These are phyloP conservation scores for Hydrochoerus hydrochaeris DNA, from an alignment of 2,113 vertebrate genomes.

Conservation along the genomic window DNA sequence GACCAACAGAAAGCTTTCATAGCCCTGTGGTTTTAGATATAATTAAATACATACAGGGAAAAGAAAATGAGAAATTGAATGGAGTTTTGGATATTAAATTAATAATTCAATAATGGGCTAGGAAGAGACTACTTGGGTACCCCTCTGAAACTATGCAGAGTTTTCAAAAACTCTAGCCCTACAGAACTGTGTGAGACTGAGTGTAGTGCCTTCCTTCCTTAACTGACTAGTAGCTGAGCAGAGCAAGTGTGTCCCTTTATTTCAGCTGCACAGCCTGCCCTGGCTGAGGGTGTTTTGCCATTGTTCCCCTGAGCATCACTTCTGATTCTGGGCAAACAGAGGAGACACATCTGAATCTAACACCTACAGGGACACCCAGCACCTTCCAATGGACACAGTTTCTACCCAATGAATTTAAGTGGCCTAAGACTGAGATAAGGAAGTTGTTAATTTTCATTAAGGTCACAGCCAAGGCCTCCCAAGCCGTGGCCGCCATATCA, in stretches of 20 bases:
- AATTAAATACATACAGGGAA: slow-evolving; percentile 75
- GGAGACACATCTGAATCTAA: background rate
- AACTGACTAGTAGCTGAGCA: too few relatives aligned
- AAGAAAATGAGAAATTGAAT: slow-evolving; percentile 61
- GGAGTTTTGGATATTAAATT: slow-evolving; percentile 54
- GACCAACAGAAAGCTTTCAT: slow-evolving; percentile 47
- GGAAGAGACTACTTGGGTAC: slow-evolving; percentile 20
- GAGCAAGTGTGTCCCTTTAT: background rate
- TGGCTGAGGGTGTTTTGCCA: background rate
- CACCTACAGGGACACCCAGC: background rate
- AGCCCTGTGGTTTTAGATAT: slow-evolving; percentile 30
- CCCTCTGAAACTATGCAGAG: slow-evolving; percentile 41
- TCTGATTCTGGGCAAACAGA: background rate
- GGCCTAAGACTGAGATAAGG: background rate
- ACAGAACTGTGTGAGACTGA: background rate
- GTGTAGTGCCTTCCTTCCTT: background rate
- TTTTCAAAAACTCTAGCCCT: slow-evolving; percentile 20
- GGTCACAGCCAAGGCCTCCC: background rate
- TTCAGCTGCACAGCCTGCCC: background rate
- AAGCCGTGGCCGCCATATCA: too few relatives aligned
- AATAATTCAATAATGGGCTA: slow-evolving; percentile 58
- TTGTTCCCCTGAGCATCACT: background rate
- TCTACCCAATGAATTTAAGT: slow-evolving; percentile 15
- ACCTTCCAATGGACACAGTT: background rate
- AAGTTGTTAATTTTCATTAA: slow-evolving; percentile 45